Evolutionary conservation across 2,113 vertebrate genomes (phyloP), one percentile per base, ranked within the genome.

Genomic region (Elanus axillaris): DNA sequence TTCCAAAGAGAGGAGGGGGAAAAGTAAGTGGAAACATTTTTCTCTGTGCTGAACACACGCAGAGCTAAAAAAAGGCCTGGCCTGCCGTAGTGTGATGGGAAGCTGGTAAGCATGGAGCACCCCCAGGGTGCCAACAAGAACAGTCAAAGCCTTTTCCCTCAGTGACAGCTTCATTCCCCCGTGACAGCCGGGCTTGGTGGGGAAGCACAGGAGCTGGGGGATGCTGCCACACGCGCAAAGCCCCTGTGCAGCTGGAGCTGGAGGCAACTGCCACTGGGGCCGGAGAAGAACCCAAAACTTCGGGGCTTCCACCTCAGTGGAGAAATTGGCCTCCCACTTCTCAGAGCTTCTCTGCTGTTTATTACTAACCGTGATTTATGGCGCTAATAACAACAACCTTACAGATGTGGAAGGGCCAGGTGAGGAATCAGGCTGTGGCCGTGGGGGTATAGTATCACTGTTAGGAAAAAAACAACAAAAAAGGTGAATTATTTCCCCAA

Each of bases 21-120:
- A 77, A 96, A 97, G 91, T 97, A 96, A 97, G 95, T 97, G 96
- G 96, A 96, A 97, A 97, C 93, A 95, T 96, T 97, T 97, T 95
- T 96, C 78, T 96, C 76, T 94, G 53, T 53, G 82, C 89, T 95
- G 89, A 96, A 97, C 96, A 96, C 96, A 95, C 75, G 69, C 86
- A 94, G 91, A 94, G 96, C 94, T 84, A 64, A 95, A 88, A 91
- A 96, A 93, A 78, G 48, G 20, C 56, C 48, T 0, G 0, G 56
- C 68, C 59, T 8, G 4, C 81, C 13, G 1, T 78, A 74, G 85
- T 94, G 59, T 53, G 89, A 71, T 76, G 93, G 81, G 84, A 97
- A 66, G 71, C 43, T 94, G 85, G 93, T 84, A 79, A 94, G 74
- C 68, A 94, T 68, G 59, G 89, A 93, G 77, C 80, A 72, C 40